phyloP scores from a whole-genome alignment of 1,140 invertebrate species.

The Paramacrobiotus metropolitanus region DNA sequence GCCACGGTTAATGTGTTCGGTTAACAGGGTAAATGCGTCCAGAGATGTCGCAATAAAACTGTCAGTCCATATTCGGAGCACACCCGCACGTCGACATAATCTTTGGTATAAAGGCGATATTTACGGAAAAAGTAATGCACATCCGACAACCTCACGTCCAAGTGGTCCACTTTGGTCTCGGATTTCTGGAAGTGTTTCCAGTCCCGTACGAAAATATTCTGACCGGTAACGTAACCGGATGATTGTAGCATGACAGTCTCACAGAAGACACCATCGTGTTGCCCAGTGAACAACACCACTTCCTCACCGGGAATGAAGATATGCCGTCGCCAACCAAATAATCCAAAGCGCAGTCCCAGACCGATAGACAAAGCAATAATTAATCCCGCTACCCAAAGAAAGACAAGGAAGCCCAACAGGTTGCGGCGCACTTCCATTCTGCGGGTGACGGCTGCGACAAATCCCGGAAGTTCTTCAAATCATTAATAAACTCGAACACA shows the following conservation, averaged over 20 bases:
- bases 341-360: neutral
- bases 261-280: neutral
- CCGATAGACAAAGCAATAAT: neutral
- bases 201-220: neutral
- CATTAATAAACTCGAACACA: no score
- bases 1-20: no score
- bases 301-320: neutral
- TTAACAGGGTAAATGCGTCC: no score
- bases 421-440: neutral
- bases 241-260: neutral
- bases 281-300: neutral
- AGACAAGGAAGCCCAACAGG: neutral
- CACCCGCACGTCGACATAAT: neutral
- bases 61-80: neutral
- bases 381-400: neutral
- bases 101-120: neutral
- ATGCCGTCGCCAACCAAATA: neutral
- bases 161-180: neutral
- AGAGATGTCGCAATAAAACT: no score
- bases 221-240: neutral
- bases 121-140: neutral
- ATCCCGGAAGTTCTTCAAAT: no score
- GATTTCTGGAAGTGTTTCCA: neutral
- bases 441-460: no score
- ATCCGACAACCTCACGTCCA: neutral